Conservation (phyloP, 2,113 vertebrate species). For the Neopipo cinnamomea region DNA sequence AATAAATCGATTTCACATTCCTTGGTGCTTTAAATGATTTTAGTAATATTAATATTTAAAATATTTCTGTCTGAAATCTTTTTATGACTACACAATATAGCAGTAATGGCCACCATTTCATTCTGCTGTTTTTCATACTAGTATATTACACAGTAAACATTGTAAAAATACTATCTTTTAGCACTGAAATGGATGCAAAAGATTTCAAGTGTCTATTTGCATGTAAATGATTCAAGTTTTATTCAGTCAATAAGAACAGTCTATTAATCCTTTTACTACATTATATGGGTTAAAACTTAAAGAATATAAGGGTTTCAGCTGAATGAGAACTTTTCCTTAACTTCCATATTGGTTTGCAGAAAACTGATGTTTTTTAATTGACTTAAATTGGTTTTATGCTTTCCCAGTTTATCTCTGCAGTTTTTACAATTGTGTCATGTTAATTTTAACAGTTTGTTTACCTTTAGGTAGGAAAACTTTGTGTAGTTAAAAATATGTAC, state of each 20-base stretch:
- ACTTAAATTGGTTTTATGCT: neutral
- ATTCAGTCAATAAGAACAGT: constrained; percentile 63
- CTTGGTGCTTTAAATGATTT: constrained; percentile 77
- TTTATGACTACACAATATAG: constrained; percentile 64
- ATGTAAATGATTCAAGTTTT: constrained; percentile 66
- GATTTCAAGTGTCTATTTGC: constrained; percentile 60
- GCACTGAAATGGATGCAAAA: constrained; percentile 33
- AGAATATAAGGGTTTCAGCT: neutral
- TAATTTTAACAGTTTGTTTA: neutral
- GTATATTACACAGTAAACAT: constrained; percentile 65
- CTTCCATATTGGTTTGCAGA: neutral
- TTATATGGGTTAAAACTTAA: constrained; percentile 8
- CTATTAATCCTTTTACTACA: constrained; percentile 50
- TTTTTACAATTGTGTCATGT: neutral
- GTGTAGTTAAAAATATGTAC: neutral
- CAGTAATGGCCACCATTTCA: constrained; percentile 68
- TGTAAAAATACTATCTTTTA: constrained; percentile 66
- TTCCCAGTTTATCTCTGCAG: neutral
- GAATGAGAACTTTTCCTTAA: constrained; percentile 23
- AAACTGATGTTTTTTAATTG: neutral
- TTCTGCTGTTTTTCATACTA: constrained; percentile 65
- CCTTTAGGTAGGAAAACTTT: neutral
- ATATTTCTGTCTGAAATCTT: constrained; percentile 65
- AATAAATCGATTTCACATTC: constrained; percentile 75
- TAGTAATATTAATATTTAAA: constrained; percentile 79